A percentile compares a stretch with the other conserved stretches of the same genome.
These are phyloP conservation scores for Hylia prasina DNA, from an alignment of 2,113 vertebrate genomes.

Conservation along the genomic window DNA sequence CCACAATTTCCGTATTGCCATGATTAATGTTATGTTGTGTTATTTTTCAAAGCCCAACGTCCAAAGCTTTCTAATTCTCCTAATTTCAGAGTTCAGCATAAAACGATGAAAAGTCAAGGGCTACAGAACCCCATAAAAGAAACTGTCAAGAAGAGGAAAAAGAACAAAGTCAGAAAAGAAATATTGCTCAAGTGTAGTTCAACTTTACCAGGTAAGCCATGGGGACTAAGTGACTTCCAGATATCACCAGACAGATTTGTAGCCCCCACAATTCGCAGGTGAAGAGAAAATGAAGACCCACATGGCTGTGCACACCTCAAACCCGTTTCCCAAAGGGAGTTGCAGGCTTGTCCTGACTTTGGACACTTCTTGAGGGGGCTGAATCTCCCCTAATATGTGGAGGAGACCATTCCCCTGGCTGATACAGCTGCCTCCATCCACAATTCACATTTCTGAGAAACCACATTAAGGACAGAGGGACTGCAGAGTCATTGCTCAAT, in stretches of 20 bases:
- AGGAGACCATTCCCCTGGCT: rapidly evolving
- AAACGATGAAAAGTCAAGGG: background rate
- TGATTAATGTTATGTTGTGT: background rate
- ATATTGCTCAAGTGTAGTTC: background rate
- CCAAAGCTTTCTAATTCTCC: background rate
- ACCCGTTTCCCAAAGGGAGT: background rate
- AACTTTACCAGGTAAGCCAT: background rate
- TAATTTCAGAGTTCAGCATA: background rate
- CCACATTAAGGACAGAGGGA: background rate
- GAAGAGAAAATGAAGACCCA: background rate
- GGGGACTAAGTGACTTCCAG: background rate
- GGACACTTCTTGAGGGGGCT: too few relatives aligned
- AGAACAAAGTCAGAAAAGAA: background rate
- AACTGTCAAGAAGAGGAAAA: background rate
- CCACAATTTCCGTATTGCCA: background rate
- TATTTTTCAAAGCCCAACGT: background rate
- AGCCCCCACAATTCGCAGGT: background rate
- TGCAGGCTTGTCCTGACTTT: background rate
- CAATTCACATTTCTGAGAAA: background rate
- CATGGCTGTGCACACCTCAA: rapidly evolving
- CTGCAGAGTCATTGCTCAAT: background rate
- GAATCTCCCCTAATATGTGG: rapidly evolving
- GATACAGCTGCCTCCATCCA: background rate
- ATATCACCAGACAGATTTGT: background rate
- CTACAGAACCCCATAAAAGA: background rate